A percentile compares a stretch with the other conserved stretches of the same genome.
These are phyloP conservation scores for Sitophilus oryzae DNA, from an alignment of 1,140 invertebrate species.

Conservation along the genomic window DNA sequence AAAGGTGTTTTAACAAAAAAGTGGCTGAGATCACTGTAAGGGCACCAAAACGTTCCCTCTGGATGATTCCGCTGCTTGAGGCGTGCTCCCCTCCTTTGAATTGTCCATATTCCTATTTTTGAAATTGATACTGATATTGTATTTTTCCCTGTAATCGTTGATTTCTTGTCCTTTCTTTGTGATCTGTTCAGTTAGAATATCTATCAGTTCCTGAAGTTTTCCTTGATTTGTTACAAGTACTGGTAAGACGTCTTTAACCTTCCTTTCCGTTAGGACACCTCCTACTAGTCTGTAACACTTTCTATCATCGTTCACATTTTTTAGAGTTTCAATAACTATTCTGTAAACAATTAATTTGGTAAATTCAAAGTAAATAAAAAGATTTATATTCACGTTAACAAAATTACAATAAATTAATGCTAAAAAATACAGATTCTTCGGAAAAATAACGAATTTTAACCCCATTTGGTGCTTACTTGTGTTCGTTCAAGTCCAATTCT, in stretches of 20 bases:
- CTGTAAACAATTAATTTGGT: conserved; percentile 67
- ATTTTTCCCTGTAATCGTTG: conserved; percentile 87
- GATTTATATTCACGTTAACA: conserved; percentile 1
- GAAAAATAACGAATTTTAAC: background rate
- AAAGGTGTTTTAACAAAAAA: no score
- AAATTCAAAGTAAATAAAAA: conserved; percentile 13
- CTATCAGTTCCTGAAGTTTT: conserved; percentile 72
- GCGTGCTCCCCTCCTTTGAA: conserved; percentile 41
- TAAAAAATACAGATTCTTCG: background rate
- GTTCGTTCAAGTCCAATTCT: conserved; percentile 89
- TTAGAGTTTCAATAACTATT: conserved; percentile 89
- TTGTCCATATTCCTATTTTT: conserved; percentile 63
- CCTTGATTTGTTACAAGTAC: conserved; percentile 76
- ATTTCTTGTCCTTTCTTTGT: conserved; percentile 84
- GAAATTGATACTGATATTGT: no score
- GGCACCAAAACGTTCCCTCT: conserved; percentile 43
- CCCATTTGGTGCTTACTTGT: conserved; percentile 65
- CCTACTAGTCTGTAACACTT: conserved; percentile 93
- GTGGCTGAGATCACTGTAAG: conserved; percentile 25
- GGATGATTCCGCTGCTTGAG: conserved; percentile 21
- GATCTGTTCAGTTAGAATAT: conserved; percentile 73
- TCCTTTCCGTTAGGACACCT: conserved; percentile 87
- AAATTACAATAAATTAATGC: background rate
- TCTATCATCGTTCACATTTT: conserved; percentile 74
- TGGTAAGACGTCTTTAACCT: conserved; percentile 86